Percentiles rank a stretch among this genome's conserved stretches.
These are phyloP conservation scores for Drosophila neotestacea DNA, from an alignment of 2,888 invertebrate species.

Conservation along the genomic window DNA sequence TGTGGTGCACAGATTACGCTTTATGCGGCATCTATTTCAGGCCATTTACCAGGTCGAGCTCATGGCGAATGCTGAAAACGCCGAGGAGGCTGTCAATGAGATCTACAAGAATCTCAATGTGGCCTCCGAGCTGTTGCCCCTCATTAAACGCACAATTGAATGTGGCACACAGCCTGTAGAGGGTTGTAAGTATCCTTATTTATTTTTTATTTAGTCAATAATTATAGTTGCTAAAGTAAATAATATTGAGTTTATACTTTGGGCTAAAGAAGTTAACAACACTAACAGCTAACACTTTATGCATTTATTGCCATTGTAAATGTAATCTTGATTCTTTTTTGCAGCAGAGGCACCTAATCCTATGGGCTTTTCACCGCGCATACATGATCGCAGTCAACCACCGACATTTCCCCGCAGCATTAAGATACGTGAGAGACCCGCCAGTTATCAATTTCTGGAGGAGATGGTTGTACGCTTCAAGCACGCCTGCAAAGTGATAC, in stretches of 20 bases:
- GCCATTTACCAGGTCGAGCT: constrained; percentile 86
- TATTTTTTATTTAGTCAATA: no score
- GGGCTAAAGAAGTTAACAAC: no score
- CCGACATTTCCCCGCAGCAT: constrained; percentile 99
- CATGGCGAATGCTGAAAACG: constrained; percentile 86
- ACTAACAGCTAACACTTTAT: no score
- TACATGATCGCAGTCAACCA: constrained; percentile 97
- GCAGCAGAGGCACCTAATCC: constrained; percentile 89
- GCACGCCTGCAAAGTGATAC: constrained; percentile 92
- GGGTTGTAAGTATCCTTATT: constrained; percentile 73
- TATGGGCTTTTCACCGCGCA: constrained; percentile 98
- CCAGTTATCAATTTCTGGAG: constrained; percentile 91
- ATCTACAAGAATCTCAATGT: constrained; percentile 93
- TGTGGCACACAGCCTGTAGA: constrained; percentile 90
- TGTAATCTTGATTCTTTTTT: not conserved
- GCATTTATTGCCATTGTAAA: no score
- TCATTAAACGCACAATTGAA: constrained; percentile 91
- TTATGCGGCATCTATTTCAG: constrained; percentile 94
- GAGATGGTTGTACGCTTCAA: constrained; percentile 93
- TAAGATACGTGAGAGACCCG: constrained; percentile 91
- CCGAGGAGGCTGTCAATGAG: constrained; percentile 88
- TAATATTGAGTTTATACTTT: no score
- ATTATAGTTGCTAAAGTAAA: no score
- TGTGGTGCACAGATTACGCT: constrained; percentile 92
- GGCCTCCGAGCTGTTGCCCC: constrained; percentile 92